Evolutionary conservation across 2,888 invertebrate genomes (phyloP), one percentile per base, ranked within the genome.

Genomic region (Drosophila lacicola): DNA sequence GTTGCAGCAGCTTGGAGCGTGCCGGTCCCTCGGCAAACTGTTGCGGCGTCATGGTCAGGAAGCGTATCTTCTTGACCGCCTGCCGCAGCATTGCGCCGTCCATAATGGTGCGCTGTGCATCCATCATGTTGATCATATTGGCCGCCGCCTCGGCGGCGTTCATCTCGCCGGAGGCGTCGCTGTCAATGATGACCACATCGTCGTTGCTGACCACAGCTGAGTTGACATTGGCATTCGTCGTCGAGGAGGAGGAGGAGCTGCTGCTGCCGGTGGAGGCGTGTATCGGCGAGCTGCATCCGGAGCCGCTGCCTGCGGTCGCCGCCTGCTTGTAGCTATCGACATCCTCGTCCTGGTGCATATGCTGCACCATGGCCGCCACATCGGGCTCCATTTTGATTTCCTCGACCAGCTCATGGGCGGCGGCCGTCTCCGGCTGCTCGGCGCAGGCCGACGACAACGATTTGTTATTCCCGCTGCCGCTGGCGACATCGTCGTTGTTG

Each of bases 11-110:
- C n/a, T 93, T 93, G 13, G 96, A 96, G 53, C 95, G 94, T 0
- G 96, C 96, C 0, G 97, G 96, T 0, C 96, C 96, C 84, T 96
- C 96, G 0, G 97, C 96, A 91, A 97, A 97, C 92, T 97, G 96
- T 90, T 96, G 95, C 0, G 97, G 96, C 0, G 95, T 95, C 77
- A 97, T 93, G 0, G 96, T 96, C 11, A 97, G 93, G 92, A 97
- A 97, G 25, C 97, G 94, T 68, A 97, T 95, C 92, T 96, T 96
- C 88, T 95, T 95, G 1, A 97, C 93, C 0, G 95, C 95, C 80
- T 95, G 94, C 2, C 96, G 93, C 62, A 95, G 93, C 17, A 94
- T 82, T 6, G 86, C 82, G 0, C 90, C 88, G 41, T 92, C 92
- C 47, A 91, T 80, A 1, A 85, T 82, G 17, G 86, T 88, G 34